These are phyloP conservation scores for Chironomus riparius DNA, from an alignment of 2,888 invertebrate genomes.

Conservation along the genomic window DNA sequence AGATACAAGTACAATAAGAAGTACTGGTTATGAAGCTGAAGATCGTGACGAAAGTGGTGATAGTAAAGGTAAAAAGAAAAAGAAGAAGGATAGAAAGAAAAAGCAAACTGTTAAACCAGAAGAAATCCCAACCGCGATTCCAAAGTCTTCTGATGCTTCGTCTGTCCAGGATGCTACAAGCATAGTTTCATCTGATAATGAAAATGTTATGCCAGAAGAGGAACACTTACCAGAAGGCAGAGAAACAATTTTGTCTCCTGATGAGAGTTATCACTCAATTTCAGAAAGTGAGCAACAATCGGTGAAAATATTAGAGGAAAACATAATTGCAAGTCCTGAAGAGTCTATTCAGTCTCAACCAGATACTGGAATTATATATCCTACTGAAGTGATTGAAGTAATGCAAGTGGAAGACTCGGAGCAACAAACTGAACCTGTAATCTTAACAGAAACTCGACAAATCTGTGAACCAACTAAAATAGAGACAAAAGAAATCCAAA, in stretches of 20 bases:
- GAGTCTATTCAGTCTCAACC: slow-evolving; percentile 39
- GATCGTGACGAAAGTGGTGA: slow-evolving; percentile 34
- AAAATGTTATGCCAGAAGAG: slow-evolving; percentile 33
- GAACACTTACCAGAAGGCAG: slow-evolving; percentile 32
- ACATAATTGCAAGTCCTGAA: slow-evolving; percentile 48
- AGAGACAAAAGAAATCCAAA: slow-evolving; percentile 37
- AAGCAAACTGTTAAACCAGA: slow-evolving; percentile 46
- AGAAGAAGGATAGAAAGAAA: slow-evolving; percentile 44
- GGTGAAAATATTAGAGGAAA: slow-evolving; percentile 60
- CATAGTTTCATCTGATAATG: slow-evolving; percentile 30
- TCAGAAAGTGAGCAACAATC: slow-evolving; percentile 51
- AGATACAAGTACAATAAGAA: slow-evolving; percentile 33
- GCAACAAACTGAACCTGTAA: slow-evolving; percentile 53
- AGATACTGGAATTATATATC: slow-evolving; percentile 46
- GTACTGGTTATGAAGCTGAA: slow-evolving; percentile 56
- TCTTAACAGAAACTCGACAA: slow-evolving; percentile 33
- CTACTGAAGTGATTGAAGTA: slow-evolving; percentile 40
- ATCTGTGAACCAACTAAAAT: slow-evolving; percentile 35
- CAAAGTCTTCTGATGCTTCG: slow-evolving; percentile 44
- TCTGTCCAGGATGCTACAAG: slow-evolving; percentile 31
- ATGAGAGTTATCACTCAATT: slow-evolving; percentile 51
- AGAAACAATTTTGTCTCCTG: slow-evolving; percentile 46
- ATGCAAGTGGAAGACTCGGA: slow-evolving; percentile 40
- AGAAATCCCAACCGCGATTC: slow-evolving; percentile 44
- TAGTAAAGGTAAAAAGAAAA: slow-evolving; percentile 39